Percentiles rank a stretch among this genome's conserved stretches.
Conservation (phyloP, 92 coral and sea anemone species). For the Zoanthus solanderi region DNA sequence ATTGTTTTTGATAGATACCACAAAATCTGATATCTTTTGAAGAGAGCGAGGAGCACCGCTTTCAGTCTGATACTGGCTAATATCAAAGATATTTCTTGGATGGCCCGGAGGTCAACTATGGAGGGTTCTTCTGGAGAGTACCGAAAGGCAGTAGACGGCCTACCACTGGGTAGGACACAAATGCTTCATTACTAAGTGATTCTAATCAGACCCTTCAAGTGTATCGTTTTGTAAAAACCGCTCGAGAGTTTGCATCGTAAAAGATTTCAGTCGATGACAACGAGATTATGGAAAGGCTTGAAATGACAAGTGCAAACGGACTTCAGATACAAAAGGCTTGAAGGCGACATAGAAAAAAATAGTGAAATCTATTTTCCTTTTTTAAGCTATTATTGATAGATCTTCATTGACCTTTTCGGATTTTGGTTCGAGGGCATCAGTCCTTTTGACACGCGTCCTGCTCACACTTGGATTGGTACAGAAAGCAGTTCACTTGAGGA, state of each 20-base stretch:
- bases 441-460: background rate
- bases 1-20: background rate
- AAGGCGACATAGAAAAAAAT: background rate
- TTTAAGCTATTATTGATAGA: background rate
- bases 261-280: background rate
- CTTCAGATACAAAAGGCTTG: background rate
- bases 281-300: background rate
- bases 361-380: background rate
- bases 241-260: background rate
- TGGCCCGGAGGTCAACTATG: background rate
- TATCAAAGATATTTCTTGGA: background rate
- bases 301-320: background rate
- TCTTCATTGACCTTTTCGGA: background rate
- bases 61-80: background rate
- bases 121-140: background rate
- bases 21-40: slow-evolving; percentile 9
- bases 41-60: slow-evolving; percentile 12
- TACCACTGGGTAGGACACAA: background rate
- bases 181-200: background rate
- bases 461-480: background rate
- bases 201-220: background rate
- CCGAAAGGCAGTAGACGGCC: background rate
- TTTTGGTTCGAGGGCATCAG: background rate
- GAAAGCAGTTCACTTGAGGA: background rate
- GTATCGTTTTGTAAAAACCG: background rate